A percentile compares a stretch with the other conserved stretches of the same genome.
These are phyloP conservation scores for Zygaena filipendulae DNA, from an alignment of 2,888 invertebrate genomes.

Conservation along the genomic window DNA sequence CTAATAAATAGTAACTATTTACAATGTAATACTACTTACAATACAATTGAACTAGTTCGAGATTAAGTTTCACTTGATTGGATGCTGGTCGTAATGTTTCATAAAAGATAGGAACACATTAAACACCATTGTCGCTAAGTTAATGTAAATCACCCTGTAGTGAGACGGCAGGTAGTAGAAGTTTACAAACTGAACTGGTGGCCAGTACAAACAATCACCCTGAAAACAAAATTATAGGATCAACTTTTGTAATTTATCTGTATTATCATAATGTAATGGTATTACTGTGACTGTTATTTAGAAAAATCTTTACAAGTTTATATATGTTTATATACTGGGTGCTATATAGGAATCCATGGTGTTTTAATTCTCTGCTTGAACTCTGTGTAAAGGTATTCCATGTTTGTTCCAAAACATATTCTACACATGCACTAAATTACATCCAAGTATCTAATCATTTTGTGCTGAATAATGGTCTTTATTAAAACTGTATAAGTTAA, in stretches of 20 bases:
- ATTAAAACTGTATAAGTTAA: too few relatives aligned
- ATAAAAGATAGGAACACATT: slow-evolving; percentile 90
- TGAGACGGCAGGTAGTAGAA: slow-evolving; percentile 84
- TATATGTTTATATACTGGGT: not conserved
- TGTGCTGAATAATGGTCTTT: too few relatives aligned
- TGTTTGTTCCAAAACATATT: too few relatives aligned
- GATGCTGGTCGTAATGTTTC: slow-evolving; percentile 73
- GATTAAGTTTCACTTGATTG: slow-evolving; percentile 12
- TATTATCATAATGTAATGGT: not conserved
- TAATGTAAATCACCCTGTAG: slow-evolving; percentile 90
- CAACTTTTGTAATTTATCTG: not conserved
- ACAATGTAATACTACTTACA: too few relatives aligned
- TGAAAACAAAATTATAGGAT: slow-evolving; percentile 42
- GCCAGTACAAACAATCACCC: slow-evolving; percentile 93
- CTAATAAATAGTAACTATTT: too few relatives aligned
- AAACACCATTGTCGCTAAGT: slow-evolving; percentile 85
- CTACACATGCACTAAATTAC: too few relatives aligned
- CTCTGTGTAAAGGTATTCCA: too few relatives aligned
- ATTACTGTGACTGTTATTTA: too few relatives aligned
- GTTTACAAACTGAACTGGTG: slow-evolving; percentile 90
- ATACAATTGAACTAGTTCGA: too few relatives aligned
- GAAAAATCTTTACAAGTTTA: not conserved
- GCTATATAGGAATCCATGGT: too few relatives aligned
- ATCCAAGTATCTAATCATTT: too few relatives aligned
- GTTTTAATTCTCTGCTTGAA: too few relatives aligned